Conservation (phyloP, 2,888 invertebrate genomes). For the Harpalus rubripes region DNA sequence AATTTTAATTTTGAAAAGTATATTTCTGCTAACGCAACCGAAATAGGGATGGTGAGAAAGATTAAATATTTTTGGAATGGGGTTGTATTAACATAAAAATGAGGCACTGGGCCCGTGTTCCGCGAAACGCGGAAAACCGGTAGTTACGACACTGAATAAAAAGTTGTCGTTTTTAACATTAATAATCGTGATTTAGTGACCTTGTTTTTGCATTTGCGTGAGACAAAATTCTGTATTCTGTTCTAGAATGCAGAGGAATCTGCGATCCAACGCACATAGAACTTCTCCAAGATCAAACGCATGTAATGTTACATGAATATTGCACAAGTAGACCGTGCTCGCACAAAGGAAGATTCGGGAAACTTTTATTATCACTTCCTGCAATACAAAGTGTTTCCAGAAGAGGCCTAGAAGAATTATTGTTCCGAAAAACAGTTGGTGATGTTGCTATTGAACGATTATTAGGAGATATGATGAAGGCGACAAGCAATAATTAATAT, state of each 20-base stretch:
- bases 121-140: too few relatives aligned
- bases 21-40: too few relatives aligned
- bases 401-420: slow-evolving; percentile 81
- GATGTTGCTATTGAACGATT: slow-evolving; percentile 86
- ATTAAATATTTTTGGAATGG: too few relatives aligned
- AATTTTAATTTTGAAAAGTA: too few relatives aligned
- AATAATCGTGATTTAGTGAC: too few relatives aligned
- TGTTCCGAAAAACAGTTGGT: slow-evolving; percentile 89
- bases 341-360: slow-evolving; percentile 83
- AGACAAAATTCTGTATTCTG: too few relatives aligned
- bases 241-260: slow-evolving; percentile 81
- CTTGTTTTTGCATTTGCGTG: too few relatives aligned
- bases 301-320: slow-evolving; percentile 87
- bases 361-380: slow-evolving; percentile 86
- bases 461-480: slow-evolving; percentile 82
- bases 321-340: slow-evolving; percentile 77
- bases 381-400: slow-evolving; percentile 78
- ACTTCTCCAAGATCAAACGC: slow-evolving; percentile 89
- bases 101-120: too few relatives aligned
- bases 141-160: too few relatives aligned
- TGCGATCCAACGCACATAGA: slow-evolving; percentile 82
- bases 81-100: too few relatives aligned
- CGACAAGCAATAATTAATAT: slow-evolving; percentile 70
- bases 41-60: too few relatives aligned
- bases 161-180: too few relatives aligned